These are phyloP conservation scores for Eupithecia inturbata DNA, from an alignment of 2,888 invertebrate genomes.

Conservation along the genomic window DNA sequence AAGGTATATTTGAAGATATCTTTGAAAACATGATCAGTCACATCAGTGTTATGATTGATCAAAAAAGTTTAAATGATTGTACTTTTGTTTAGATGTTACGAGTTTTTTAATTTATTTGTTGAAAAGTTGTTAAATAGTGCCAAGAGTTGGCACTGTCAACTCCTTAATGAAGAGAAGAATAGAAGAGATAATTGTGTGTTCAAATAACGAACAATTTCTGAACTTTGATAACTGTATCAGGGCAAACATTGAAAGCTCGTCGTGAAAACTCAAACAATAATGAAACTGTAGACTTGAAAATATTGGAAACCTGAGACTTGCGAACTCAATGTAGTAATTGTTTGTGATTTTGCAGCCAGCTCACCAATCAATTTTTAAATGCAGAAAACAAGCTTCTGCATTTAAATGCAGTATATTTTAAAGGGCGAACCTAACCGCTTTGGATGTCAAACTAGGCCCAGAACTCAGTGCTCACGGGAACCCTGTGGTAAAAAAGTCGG, in stretches of 20 bases:
- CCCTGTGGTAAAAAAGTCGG: too few relatives aligned
- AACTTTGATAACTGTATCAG: background rate
- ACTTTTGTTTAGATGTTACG: background rate
- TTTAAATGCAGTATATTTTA: too few relatives aligned
- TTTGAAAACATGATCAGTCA: background rate
- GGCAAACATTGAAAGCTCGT: slow-evolving; percentile 13
- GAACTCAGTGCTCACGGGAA: too few relatives aligned
- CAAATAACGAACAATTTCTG: background rate
- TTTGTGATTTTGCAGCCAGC: background rate
- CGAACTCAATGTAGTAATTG: background rate
- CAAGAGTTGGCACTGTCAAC: too few relatives aligned
- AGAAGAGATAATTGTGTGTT: background rate
- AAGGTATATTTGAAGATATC: slow-evolving; percentile 12
- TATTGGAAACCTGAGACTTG: slow-evolving; percentile 18
- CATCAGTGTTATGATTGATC: background rate
- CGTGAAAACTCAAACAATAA: slow-evolving; percentile 25
- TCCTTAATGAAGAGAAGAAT: background rate
- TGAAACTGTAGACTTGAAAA: slow-evolving; percentile 19
- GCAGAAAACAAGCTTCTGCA: background rate
- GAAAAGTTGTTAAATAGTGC: too few relatives aligned
- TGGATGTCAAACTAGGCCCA: too few relatives aligned
- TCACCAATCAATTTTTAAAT: background rate
- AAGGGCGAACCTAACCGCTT: too few relatives aligned
- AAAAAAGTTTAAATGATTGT: background rate
- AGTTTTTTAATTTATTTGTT: too few relatives aligned